A percentile compares a stretch with the other conserved stretches of the same genome.
phyloP scores from a whole-genome alignment of 2,888 invertebrate genomes.

The Orthosia gothica region DNA sequence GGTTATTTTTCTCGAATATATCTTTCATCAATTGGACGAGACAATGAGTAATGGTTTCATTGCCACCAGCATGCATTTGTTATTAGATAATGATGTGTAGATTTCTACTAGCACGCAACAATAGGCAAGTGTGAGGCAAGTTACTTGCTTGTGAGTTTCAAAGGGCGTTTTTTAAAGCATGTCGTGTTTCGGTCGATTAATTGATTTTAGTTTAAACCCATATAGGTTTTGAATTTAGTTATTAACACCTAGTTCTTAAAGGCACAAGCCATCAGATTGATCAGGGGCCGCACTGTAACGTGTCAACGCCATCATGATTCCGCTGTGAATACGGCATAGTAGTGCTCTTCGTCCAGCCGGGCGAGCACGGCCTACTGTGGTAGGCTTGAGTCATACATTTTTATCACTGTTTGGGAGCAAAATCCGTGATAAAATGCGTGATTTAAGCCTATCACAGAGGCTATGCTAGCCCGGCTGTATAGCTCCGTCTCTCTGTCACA shows the following conservation, averaged over 20 bases:
- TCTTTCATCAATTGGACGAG: constrained; percentile 49
- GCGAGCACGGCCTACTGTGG: no score
- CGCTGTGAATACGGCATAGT: no score
- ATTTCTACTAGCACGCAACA: constrained; percentile 43
- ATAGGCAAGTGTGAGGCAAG: constrained; percentile 20
- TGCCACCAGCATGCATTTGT: constrained; percentile 30
- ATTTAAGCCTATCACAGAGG: no score
- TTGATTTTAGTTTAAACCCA: neutral
- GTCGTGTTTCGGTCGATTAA: neutral
- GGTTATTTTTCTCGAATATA: constrained; percentile 31
- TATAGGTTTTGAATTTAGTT: neutral
- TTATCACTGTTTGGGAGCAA: no score
- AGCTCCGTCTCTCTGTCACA: no score
- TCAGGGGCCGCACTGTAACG: no score
- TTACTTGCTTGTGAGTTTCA: constrained; percentile 1
- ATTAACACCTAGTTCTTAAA: neutral
- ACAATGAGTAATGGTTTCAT: constrained; percentile 50
- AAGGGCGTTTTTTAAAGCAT: constrained; percentile 8
- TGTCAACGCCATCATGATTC: no score
- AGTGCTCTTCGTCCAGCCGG: no score
- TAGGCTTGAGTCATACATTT: no score
- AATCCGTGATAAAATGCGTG: no score
- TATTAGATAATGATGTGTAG: constrained; percentile 48
- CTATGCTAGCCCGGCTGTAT: no score
- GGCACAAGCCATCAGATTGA: no score